These are phyloP conservation scores for Melanotaenia duboulayi DNA, from an alignment of 2,113 vertebrate species.

Conservation along the genomic window DNA sequence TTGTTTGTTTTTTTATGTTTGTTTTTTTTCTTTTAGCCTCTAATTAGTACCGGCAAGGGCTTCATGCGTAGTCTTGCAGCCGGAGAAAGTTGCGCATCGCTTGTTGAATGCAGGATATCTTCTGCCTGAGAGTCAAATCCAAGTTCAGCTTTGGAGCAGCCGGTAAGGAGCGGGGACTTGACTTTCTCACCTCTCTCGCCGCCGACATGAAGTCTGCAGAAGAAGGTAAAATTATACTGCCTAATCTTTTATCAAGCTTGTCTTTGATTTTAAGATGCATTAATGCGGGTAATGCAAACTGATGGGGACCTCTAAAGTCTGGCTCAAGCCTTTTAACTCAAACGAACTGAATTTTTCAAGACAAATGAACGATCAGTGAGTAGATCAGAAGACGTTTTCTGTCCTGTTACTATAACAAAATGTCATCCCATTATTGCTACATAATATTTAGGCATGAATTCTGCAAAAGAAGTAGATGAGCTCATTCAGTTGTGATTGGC, in stretches of 20 bases:
- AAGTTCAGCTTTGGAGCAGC: constrained; percentile 85
- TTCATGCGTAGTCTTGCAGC: constrained; percentile 7
- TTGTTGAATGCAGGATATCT: constrained; percentile 84
- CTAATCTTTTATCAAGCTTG: background rate
- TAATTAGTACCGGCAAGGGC: background rate
- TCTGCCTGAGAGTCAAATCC: constrained; percentile 75
- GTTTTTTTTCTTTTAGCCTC: background rate
- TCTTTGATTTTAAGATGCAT: background rate
- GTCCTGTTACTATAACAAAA: background rate
- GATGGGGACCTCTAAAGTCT: background rate
- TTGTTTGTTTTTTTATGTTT: too few relatives aligned
- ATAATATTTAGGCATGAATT: background rate
- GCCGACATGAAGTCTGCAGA: constrained; percentile 93
- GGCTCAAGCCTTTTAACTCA: background rate
- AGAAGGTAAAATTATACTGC: constrained; percentile 84
- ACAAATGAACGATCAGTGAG: background rate
- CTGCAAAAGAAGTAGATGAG: background rate
- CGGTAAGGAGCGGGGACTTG: constrained; percentile 80
- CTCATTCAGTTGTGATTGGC: background rate
- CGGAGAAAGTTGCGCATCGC: constrained; percentile 67
- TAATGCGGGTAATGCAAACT: constrained; percentile 1
- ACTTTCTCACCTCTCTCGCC: constrained; percentile 66
- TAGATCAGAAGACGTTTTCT: background rate
- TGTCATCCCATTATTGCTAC: too few relatives aligned
- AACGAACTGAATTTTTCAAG: too few relatives aligned